These are phyloP conservation scores for Syritta pipiens DNA, from an alignment of 2,888 invertebrate species.

Conservation along the genomic window DNA sequence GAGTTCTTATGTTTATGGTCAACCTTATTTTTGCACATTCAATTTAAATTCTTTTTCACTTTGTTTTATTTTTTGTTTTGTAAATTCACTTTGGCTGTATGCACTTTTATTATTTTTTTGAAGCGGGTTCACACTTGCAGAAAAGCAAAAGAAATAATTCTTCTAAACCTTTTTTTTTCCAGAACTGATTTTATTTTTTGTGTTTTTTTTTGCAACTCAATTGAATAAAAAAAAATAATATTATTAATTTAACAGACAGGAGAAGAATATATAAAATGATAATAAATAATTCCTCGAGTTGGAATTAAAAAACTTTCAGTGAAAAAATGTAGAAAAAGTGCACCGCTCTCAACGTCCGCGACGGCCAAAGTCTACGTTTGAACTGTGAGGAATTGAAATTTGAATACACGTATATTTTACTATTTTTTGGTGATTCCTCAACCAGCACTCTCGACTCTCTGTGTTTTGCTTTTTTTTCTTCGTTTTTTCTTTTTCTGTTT, in stretches of 20 bases:
- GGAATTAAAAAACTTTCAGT: constrained; percentile 2
- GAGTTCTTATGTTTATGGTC: no score
- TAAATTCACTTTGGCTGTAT: no score
- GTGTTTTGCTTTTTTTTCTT: constrained; percentile 29
- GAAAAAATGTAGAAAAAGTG: constrained; percentile 29
- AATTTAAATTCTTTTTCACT: no score
- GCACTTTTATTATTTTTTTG: no score
- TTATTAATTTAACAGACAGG: neutral
- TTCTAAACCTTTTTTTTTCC: neutral
- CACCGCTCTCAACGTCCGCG: constrained; percentile 71
- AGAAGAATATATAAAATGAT: no score
- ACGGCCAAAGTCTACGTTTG: constrained; percentile 73
- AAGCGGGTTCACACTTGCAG: no score
- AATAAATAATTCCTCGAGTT: no score
- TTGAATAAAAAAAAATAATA: constrained; percentile 4
- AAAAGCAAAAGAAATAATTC: neutral
- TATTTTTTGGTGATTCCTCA: constrained; percentile 37
- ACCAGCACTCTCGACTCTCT: neutral
- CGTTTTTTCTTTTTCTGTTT: constrained; percentile 11
- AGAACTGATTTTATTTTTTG: neutral
- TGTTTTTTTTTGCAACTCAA: constrained; percentile 1
- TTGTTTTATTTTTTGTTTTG: no score
- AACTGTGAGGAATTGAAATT: constrained; percentile 69
- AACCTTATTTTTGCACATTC: no score
- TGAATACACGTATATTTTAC: constrained; percentile 57